A percentile compares a stretch with the other conserved stretches of the same genome.
phyloP scores from a whole-genome alignment of 2,113 vertebrate species.

The Pao palembangensis region DNA sequence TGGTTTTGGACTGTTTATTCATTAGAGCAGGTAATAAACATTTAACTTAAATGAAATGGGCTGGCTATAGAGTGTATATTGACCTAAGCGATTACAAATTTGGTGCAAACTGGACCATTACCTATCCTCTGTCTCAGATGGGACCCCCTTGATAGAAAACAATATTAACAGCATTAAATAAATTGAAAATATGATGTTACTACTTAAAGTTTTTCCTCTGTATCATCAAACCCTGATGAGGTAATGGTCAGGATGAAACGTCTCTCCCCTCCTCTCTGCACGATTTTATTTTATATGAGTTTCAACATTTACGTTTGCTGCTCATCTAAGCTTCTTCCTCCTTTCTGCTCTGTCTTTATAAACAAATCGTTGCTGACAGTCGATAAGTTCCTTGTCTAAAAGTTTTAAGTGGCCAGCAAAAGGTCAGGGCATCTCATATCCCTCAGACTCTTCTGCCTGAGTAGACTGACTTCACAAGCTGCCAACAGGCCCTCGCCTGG shows the following conservation, averaged over 20 bases:
- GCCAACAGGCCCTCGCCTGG: constrained; percentile 20
- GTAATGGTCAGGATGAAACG: neutral
- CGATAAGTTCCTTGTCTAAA: constrained; percentile 56
- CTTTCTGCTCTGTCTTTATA: constrained; percentile 7
- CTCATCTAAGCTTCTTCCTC: constrained; percentile 6
- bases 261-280: neutral
- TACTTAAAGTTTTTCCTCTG: neutral
- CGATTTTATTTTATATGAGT: neutral
- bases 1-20: too few relatives aligned
- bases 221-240: neutral
- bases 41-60: too few relatives aligned
- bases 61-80: too few relatives aligned
- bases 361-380: constrained; percentile 57
- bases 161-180: neutral
- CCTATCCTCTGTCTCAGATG: neutral
- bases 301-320: constrained; percentile 13
- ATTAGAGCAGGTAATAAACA: too few relatives aligned
- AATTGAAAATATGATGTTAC: neutral
- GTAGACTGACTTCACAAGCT: constrained; percentile 10
- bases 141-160: neutral
- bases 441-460: constrained; percentile 45
- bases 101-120: neutral
- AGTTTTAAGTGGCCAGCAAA: constrained; percentile 49
- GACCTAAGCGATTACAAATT: too few relatives aligned
- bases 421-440: constrained; percentile 44